A percentile compares a stretch with the other conserved stretches of the same genome.
phyloP scores from a whole-genome alignment of 1,140 invertebrate genomes.

The Brachionus angularis region DNA sequence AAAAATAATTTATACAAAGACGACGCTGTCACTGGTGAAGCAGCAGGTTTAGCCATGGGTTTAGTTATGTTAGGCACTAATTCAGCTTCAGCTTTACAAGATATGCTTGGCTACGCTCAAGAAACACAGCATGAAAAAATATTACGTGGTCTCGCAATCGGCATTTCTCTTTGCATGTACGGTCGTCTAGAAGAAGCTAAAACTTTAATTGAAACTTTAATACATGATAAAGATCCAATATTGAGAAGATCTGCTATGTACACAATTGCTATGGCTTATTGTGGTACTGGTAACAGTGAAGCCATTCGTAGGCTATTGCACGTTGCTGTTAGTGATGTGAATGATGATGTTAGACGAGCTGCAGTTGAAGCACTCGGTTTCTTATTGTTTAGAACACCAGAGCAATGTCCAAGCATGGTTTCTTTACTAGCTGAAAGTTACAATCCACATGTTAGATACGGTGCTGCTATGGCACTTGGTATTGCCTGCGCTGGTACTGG shows the following conservation, averaged over 20 bases:
- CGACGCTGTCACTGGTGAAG: slow-evolving; percentile 91
- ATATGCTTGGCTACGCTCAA: slow-evolving; percentile 73
- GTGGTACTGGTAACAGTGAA: slow-evolving; percentile 92
- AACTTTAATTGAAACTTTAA: slow-evolving; percentile 79
- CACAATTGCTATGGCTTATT: slow-evolving; percentile 95
- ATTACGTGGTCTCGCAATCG: slow-evolving; percentile 84
- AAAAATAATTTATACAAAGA: slow-evolving; percentile 97
- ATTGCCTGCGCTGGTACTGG: slow-evolving; percentile 97
- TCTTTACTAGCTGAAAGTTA: slow-evolving; percentile 94
- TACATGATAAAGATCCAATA: slow-evolving; percentile 63
- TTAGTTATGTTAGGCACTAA: slow-evolving; percentile 96
- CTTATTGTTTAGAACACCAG: slow-evolving; percentile 86
- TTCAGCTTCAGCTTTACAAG: slow-evolving; percentile 77
- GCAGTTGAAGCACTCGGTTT: slow-evolving; percentile 96
- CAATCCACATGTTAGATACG: slow-evolving; percentile 97
- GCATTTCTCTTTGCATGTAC: slow-evolving; percentile 93
- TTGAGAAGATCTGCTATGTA: slow-evolving; percentile 82
- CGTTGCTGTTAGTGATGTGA: slow-evolving; percentile 94
- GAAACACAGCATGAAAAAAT: slow-evolving; percentile 99
- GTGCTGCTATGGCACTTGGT: slow-evolving; percentile 95
- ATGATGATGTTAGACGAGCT: slow-evolving; percentile 93
- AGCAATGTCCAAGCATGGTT: slow-evolving; percentile 93
- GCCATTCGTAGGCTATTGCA: slow-evolving; percentile 89
- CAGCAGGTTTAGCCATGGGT: slow-evolving; percentile 94
- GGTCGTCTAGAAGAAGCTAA: slow-evolving; percentile 92